phyloP scores from a whole-genome alignment of 2,888 invertebrate species.

The Ectemnius cavifrons region DNA sequence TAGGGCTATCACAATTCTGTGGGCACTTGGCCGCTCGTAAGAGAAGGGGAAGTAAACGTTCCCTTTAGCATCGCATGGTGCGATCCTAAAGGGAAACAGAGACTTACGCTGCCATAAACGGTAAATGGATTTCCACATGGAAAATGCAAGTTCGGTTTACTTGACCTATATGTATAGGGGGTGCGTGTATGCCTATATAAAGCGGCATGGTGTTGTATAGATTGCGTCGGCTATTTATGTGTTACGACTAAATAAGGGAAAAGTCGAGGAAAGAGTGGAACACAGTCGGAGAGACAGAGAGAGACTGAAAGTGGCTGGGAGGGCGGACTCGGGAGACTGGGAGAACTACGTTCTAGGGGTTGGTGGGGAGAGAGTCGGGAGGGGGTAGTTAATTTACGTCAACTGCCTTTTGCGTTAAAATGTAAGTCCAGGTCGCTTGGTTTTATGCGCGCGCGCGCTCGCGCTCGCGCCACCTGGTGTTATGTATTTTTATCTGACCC shows the following conservation, averaged over 20 bases:
- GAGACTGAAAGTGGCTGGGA: background rate
- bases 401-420: conserved; percentile 38
- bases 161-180: background rate
- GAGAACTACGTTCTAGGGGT: background rate
- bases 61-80: too few species aligned
- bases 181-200: conserved; percentile 1
- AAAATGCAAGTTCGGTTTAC: conserved; percentile 14
- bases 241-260: background rate
- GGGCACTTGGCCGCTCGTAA: too few species aligned
- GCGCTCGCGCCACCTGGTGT: too few species aligned
- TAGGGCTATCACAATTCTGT: too few species aligned
- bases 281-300: conserved; percentile 4
- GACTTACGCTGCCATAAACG: conserved; percentile 15
- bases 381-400: conserved; percentile 36
- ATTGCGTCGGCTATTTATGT: background rate
- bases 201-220: conserved; percentile 8
- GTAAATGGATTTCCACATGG: conserved; percentile 22
- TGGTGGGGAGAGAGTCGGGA: background rate
- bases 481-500: conserved; percentile 38
- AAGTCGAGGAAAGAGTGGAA: background rate
- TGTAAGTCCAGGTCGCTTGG: conserved; percentile 41
- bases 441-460: background rate
- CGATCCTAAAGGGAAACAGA: conserved; percentile 5
- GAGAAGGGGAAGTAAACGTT: too few species aligned
- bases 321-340: background rate